phyloP scores from a whole-genome alignment of 2,797 vertebrate genomes.

The Hipposideros larvatus region DNA sequence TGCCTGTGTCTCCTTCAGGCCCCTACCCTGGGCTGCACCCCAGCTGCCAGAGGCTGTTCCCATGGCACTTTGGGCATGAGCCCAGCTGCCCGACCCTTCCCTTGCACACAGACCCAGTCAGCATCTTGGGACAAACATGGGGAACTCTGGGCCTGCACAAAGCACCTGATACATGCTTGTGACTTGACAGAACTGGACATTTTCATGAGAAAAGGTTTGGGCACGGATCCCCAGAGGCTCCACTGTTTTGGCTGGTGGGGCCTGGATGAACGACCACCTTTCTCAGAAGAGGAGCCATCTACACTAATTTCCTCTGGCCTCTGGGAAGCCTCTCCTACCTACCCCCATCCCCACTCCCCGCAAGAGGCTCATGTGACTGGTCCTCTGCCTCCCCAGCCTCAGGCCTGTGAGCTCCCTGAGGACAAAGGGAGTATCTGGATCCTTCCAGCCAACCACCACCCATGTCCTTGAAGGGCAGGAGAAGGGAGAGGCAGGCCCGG shows the following conservation, averaged over 20 bases:
- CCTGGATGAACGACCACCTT: too few species aligned
- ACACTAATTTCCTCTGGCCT: background rate
- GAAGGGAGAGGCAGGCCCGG: background rate
- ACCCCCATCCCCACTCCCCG: background rate
- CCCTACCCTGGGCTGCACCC: background rate
- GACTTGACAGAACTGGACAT: background rate
- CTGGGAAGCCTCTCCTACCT: background rate
- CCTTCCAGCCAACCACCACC: background rate
- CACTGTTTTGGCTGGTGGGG: background rate
- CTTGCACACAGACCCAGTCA: background rate
- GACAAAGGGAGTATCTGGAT: background rate
- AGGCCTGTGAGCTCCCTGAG: background rate
- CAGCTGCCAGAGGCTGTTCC: background rate
- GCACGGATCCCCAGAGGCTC: background rate
- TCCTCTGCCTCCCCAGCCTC: too few species aligned
- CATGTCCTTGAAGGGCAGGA: background rate
- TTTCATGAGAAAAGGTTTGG: background rate
- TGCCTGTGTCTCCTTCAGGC: background rate
- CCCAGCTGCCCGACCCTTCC: background rate
- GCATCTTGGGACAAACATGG: background rate
- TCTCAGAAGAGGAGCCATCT: background rate
- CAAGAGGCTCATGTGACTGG: background rate
- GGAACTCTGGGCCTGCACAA: background rate
- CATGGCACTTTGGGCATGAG: background rate
- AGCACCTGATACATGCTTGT: background rate